Percentiles rank a stretch among this genome's conserved stretches.
These are phyloP conservation scores for Tanaodytes sp. DNA, from an alignment of 2,888 invertebrate genomes.

Conservation along the genomic window DNA sequence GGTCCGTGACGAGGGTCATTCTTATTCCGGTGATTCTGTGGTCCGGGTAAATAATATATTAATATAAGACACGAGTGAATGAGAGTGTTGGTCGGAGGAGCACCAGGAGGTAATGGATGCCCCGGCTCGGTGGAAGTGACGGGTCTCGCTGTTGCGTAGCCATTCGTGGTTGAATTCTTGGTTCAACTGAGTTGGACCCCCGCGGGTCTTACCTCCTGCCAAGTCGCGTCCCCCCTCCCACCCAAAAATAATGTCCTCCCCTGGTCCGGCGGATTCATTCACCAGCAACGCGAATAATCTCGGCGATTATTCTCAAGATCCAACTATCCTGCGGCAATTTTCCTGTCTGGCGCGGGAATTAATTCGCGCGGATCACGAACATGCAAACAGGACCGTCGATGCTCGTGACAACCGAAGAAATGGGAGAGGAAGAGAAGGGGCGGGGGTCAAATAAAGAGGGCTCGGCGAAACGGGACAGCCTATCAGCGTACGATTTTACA, in stretches of 20 bases:
- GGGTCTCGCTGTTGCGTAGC: constrained; percentile 72
- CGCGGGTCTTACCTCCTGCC: constrained; percentile 73
- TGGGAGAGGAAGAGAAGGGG: constrained; percentile 16
- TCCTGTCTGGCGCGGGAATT: constrained; percentile 39
- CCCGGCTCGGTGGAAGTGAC: constrained; percentile 71
- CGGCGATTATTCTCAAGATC: constrained; percentile 37
- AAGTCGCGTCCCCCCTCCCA: constrained; percentile 68
- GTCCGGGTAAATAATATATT: constrained; percentile 70
- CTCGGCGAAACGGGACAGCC: too few relatives aligned
- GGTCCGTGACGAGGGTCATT: constrained; percentile 70
- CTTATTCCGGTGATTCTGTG: constrained; percentile 58
- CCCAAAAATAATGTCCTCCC: constrained; percentile 16
- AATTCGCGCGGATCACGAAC: constrained; percentile 49
- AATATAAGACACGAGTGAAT: constrained; percentile 68
- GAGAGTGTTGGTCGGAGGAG: constrained; percentile 70
- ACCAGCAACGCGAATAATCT: constrained; percentile 23
- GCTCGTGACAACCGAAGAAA: constrained; percentile 27
- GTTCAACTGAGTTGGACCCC: constrained; percentile 77
- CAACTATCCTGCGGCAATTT: too few relatives aligned
- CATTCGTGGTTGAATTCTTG: constrained; percentile 73
- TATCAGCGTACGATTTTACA: constrained; percentile 18
- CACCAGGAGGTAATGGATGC: constrained; percentile 73
- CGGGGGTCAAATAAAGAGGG: not conserved
- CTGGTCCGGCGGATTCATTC: constrained; percentile 19
- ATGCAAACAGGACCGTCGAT: constrained; percentile 26